Conservation (phyloP, 2,797 vertebrate genomes). For the Smutsia gigantea region DNA sequence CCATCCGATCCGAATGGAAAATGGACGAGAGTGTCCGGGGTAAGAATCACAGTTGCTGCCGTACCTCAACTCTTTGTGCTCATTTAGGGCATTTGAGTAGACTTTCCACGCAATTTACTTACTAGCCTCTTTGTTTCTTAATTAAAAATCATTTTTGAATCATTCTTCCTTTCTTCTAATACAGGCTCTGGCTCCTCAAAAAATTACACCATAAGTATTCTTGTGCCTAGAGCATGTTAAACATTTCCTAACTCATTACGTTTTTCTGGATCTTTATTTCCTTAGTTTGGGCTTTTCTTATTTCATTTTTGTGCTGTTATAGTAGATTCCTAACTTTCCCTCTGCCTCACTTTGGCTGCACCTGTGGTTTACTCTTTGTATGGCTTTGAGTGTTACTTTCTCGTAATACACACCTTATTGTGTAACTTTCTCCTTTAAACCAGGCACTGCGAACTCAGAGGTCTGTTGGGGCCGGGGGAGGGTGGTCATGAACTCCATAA, state of each 20-base stretch:
- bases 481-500: not conserved
- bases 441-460: not conserved
- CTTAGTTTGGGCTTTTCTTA: not conserved
- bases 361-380: not conserved
- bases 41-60: not conserved
- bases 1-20: not conserved
- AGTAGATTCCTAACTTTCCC: not conserved
- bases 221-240: not conserved
- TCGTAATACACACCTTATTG: not conserved
- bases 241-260: not conserved
- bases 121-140: not conserved
- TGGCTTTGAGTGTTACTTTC: not conserved
- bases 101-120: not conserved
- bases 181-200: not conserved
- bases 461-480: not conserved
- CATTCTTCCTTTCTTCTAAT: not conserved
- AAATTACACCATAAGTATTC: not conserved
- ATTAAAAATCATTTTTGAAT: not conserved
- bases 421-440: not conserved
- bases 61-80: not conserved
- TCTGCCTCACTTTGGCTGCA: not conserved
- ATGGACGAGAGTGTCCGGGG: not conserved
- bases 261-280: not conserved
- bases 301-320: not conserved
- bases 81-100: not conserved